phyloP scores from a whole-genome alignment of 1,140 invertebrate genomes.

The Bombus polaris region DNA sequence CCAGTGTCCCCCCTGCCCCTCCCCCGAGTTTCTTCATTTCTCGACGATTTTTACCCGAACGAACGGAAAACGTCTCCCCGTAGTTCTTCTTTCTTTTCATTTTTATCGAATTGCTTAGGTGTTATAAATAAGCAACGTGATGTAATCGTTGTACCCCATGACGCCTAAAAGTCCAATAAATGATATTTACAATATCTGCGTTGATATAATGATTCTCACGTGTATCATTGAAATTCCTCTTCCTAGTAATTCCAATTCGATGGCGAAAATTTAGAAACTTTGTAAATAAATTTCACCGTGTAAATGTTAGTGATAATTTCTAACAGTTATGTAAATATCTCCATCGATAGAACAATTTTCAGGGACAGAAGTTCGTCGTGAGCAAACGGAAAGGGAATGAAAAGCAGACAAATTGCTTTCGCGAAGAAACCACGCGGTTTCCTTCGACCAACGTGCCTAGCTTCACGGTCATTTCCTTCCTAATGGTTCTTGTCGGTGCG shows the following conservation, averaged over 20 bases:
- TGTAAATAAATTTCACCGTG: background rate
- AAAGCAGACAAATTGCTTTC: constrained; percentile 50
- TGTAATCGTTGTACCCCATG: constrained; percentile 71
- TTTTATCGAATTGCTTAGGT: constrained; percentile 66
- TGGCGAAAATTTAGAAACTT: background rate
- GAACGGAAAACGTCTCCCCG: constrained; percentile 4
- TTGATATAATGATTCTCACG: background rate
- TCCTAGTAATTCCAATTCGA: background rate
- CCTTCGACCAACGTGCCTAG: constrained; percentile 25
- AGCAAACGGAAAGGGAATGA: background rate
- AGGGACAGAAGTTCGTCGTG: background rate
- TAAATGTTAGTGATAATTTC: background rate
- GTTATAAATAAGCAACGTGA: constrained; percentile 71
- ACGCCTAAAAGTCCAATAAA: constrained; percentile 72
- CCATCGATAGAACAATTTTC: background rate
- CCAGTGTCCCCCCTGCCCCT: constrained; percentile 11
- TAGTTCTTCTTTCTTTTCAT: background rate
- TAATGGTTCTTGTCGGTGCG: constrained; percentile 43
- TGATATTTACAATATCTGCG: constrained; percentile 67
- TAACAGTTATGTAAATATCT: background rate
- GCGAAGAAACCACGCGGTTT: constrained; percentile 56
- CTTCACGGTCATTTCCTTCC: constrained; percentile 48
- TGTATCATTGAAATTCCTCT: background rate
- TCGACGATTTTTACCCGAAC: background rate
- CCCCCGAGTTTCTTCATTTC: constrained; percentile 14